Conservation (phyloP, 2,797 vertebrate species). For the Phrynocephalus forsythii region DNA sequence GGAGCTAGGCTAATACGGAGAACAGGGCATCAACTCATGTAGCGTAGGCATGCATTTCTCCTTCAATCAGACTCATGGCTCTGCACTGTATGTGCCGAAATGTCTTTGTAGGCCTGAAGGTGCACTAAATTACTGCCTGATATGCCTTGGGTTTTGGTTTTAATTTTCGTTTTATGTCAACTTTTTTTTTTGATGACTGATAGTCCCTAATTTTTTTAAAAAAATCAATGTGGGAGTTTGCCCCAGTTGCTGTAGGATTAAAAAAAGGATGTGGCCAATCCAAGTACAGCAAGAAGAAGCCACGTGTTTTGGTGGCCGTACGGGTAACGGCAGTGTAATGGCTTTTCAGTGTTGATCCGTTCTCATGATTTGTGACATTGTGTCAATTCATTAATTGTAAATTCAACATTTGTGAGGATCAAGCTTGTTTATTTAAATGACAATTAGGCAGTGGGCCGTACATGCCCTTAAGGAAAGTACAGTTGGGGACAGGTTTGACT, state of each 20-base stretch:
- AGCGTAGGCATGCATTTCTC: conserved; percentile 71
- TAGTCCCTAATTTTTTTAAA: conserved; percentile 10
- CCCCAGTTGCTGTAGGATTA: conserved; percentile 48
- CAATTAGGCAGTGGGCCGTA: background rate
- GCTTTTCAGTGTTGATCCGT: background rate
- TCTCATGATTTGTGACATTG: background rate
- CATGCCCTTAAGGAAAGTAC: background rate
- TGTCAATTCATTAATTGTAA: background rate
- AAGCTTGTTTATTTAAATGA: background rate
- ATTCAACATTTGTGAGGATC: background rate
- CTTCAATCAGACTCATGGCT: background rate
- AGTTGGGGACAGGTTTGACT: background rate
- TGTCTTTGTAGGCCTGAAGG: conserved; percentile 81
- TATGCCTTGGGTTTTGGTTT: conserved; percentile 46
- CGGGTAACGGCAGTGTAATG: background rate
- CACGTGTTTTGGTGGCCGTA: conserved; percentile 33
- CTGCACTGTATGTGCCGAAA: conserved; percentile 71
- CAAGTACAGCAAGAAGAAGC: background rate
- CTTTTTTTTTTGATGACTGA: conserved; percentile 37
- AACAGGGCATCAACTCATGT: conserved; percentile 68
- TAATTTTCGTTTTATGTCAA: conserved; percentile 22
- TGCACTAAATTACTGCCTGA: conserved; percentile 77
- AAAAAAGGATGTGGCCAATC: conserved; percentile 41
- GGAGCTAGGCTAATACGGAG: conserved; percentile 54
- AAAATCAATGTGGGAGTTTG: conserved; percentile 20